A percentile compares a stretch with the other conserved stretches of the same genome.
Conservation (phyloP, 2,888 invertebrate species). For the Agrotis exclamationis region DNA sequence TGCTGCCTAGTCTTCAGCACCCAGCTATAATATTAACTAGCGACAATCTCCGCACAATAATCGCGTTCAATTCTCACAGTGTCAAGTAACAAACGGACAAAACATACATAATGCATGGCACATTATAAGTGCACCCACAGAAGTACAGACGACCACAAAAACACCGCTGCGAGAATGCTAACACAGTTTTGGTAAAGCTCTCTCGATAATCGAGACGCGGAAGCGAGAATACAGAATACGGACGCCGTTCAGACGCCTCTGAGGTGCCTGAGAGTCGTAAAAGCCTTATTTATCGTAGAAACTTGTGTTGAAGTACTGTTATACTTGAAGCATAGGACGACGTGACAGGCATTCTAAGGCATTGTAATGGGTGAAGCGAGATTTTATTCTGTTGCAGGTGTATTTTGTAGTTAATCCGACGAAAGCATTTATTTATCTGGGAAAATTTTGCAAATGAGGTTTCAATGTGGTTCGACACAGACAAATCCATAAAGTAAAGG, state of each 20-base stretch:
- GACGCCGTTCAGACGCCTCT: slow-evolving; percentile 31
- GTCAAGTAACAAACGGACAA: slow-evolving; percentile 63
- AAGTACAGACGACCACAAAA: slow-evolving; percentile 63
- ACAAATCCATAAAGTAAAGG: not conserved
- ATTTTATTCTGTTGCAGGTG: slow-evolving; percentile 39
- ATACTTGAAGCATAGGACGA: slow-evolving; percentile 60
- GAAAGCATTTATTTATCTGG: slow-evolving; percentile 26
- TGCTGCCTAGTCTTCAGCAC: too few species aligned
- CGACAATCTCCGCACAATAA: slow-evolving; percentile 57
- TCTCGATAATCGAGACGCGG: slow-evolving; percentile 71
- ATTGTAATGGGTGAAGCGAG: slow-evolving; percentile 31
- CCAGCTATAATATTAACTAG: slow-evolving; percentile 33
- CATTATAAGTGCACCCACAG: slow-evolving; percentile 68
- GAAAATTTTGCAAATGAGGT: not conserved
- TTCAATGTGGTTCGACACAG: not conserved
- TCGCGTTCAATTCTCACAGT: slow-evolving; percentile 62
- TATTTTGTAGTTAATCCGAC: slow-evolving; percentile 44
- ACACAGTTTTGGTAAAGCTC: slow-evolving; percentile 75
- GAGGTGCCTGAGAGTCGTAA: slow-evolving; percentile 61
- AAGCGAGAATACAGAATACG: slow-evolving; percentile 62
- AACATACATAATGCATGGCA: slow-evolving; percentile 80
- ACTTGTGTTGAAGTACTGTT: slow-evolving; percentile 67
- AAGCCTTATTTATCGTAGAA: slow-evolving; percentile 66
- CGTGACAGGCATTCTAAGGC: slow-evolving; percentile 59
- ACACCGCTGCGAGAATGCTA: slow-evolving; percentile 72